Percentiles rank a stretch among this genome's conserved stretches.
These are phyloP conservation scores for Meandrina meandrites DNA, from an alignment of 92 coral and sea anemone genomes.

Conservation along the genomic window DNA sequence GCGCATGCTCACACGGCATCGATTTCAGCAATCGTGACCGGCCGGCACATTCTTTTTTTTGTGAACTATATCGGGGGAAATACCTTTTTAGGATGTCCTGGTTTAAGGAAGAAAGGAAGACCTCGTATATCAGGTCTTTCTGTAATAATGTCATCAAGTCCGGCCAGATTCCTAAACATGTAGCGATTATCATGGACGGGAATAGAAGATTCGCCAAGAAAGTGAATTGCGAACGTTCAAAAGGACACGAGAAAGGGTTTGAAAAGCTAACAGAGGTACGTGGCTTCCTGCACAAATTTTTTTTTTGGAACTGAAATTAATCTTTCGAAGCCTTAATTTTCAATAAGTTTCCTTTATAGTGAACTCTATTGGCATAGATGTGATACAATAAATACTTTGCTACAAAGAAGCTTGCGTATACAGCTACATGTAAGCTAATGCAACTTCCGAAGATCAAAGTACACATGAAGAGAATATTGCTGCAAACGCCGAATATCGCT, in stretches of 20 bases:
- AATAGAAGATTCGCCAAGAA: conserved; percentile 95
- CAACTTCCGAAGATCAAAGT: background rate
- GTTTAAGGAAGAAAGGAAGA: conserved; percentile 79
- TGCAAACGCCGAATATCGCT: background rate
- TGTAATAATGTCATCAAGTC: conserved; percentile 92
- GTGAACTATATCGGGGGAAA: background rate
- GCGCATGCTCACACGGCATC: conserved; percentile 67
- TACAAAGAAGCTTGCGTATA: background rate
- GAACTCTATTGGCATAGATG: background rate
- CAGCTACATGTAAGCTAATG: no score
- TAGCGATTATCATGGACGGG: conserved; percentile 98
- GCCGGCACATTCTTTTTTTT: conserved; percentile 15
- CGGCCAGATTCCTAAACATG: conserved; percentile 92
- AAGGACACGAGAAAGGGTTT: conserved; percentile 99
- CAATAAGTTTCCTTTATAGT: background rate
- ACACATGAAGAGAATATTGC: background rate
- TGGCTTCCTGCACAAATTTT: background rate
- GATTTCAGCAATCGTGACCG: conserved; percentile 15
- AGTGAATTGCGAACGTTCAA: conserved; percentile 85
- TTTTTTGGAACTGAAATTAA: background rate
- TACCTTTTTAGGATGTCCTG: conserved; percentile 67
- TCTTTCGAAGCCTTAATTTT: background rate
- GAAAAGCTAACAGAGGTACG: conserved; percentile 94
- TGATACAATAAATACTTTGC: background rate
- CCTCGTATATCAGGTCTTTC: conserved; percentile 75